These are phyloP conservation scores for Arothron firmamentum DNA, from an alignment of 2,113 vertebrate genomes.

Conservation along the genomic window DNA sequence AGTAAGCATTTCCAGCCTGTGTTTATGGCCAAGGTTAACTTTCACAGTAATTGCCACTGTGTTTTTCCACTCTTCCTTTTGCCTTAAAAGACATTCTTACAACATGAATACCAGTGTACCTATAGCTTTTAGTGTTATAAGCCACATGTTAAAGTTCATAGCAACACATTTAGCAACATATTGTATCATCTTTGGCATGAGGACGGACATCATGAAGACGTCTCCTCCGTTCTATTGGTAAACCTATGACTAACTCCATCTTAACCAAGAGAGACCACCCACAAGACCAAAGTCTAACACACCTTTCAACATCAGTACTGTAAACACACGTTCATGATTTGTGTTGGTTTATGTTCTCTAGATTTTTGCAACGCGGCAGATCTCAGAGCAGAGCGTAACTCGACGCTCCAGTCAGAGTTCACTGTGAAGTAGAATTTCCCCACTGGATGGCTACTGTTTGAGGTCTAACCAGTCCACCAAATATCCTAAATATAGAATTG, in stretches of 20 bases:
- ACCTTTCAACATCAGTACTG: neutral
- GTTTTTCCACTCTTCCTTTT: constrained; percentile 49
- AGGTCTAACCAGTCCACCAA: neutral
- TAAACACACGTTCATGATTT: constrained; percentile 1
- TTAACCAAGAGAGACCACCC: constrained; percentile 32
- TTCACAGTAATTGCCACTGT: constrained; percentile 49
- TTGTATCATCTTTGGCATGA: constrained; percentile 16
- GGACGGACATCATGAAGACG: constrained; percentile 45
- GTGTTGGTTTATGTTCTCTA: neutral
- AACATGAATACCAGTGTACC: constrained; percentile 4
- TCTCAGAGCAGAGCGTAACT: constrained; percentile 11
- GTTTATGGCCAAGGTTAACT: constrained; percentile 48
- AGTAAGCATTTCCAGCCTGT: constrained; percentile 53
- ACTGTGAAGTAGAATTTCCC: constrained; percentile 14
- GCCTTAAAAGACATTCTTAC: constrained; percentile 39
- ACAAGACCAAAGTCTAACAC: constrained; percentile 19
- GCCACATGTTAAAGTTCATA: neutral
- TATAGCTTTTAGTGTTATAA: neutral
- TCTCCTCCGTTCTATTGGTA: constrained; percentile 46
- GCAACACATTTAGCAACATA: neutral
- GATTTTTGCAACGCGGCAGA: constrained; percentile 21
- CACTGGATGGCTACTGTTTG: constrained; percentile 7
- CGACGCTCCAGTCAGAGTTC: constrained; percentile 29
- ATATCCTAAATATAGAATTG: too few species aligned
- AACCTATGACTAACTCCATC: constrained; percentile 28